Conservation (phyloP, 2,113 vertebrate species). For the Phalacrocorax brasilianus region DNA sequence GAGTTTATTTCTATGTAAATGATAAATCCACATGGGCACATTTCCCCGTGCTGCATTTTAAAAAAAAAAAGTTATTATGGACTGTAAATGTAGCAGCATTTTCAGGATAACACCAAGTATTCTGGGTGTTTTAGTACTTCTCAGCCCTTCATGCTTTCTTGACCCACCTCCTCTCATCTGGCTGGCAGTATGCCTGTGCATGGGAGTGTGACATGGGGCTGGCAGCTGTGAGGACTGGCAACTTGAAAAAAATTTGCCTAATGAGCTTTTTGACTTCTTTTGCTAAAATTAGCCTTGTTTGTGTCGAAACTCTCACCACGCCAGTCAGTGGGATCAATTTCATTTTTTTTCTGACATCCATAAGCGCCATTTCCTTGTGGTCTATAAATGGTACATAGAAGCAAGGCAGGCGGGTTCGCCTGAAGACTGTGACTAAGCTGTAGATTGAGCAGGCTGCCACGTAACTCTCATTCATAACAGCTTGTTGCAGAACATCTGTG, state of each 20-base stretch:
- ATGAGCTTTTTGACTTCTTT: background rate
- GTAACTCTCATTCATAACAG: background rate
- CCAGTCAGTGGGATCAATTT: background rate
- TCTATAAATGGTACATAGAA: background rate
- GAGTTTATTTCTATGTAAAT: background rate
- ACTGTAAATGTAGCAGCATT: background rate
- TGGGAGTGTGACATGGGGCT: background rate
- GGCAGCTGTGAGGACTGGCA: background rate
- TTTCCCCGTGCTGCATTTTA: background rate
- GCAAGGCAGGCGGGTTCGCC: background rate
- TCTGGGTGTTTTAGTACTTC: background rate
- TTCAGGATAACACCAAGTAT: background rate
- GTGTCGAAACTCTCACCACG: background rate
- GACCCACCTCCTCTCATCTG: background rate
- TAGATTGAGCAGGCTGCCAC: background rate
- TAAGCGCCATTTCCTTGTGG: background rate
- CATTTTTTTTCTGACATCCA: background rate
- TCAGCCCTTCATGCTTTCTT: background rate
- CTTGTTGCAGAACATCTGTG: background rate
- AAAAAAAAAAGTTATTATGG: background rate
- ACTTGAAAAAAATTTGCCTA: background rate
- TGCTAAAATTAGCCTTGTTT: background rate
- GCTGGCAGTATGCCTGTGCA: background rate
- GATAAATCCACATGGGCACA: background rate
- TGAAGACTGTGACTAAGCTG: background rate